Evolutionary conservation across 2,888 invertebrate genomes (phyloP), one percentile per base, ranked within the genome.

Genomic region (Oxycera nigricornis): DNA sequence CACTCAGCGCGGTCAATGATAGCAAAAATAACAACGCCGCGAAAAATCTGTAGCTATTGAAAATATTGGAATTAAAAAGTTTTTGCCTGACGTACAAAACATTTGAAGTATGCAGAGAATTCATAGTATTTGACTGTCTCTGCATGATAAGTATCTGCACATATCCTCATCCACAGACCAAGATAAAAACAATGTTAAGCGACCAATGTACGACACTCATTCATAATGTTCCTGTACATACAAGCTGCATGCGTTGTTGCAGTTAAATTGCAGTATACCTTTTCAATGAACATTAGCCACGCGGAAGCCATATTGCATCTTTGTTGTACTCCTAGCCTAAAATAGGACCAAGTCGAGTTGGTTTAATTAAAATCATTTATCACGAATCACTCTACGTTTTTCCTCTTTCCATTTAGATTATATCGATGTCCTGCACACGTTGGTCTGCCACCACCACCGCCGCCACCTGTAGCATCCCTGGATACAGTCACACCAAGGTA

Each of bases 391-490:
- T 28, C 24, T 20, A 26, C 35, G 1, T 22, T 28, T 73, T 52
- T 14, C 57, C 26, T 20, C 11, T 55, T 59, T 68, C 11, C 30
- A 41, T 74, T 22, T 41, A 74, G 68, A 68, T 76, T 79, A 76
- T 81, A 82, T 87, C 87, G 87, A 83, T 89, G 87, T 83, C 88
- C 87, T 81, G 88, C 87, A 79, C 88, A 89, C 82, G 88, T 87
- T 77, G 88, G 88, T 78, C 88, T 88, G 81, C 88, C 83, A 73
- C 86, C 83, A 61, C 83, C 89, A 79, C 88, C 90, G 79, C 88
- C 90, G 80, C 89, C 90, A 76, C 89, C 90, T 79, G 87, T 88
- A 78, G 87, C 88, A 80, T 87, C 88, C 78, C 84, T 87, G 78
- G 86, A 87, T 76, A 80, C 81, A 74, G 77, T 82, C 76, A 80